Evolutionary conservation across 1,140 invertebrate genomes (phyloP).

Genomic region (Apis laboriosa): DNA sequence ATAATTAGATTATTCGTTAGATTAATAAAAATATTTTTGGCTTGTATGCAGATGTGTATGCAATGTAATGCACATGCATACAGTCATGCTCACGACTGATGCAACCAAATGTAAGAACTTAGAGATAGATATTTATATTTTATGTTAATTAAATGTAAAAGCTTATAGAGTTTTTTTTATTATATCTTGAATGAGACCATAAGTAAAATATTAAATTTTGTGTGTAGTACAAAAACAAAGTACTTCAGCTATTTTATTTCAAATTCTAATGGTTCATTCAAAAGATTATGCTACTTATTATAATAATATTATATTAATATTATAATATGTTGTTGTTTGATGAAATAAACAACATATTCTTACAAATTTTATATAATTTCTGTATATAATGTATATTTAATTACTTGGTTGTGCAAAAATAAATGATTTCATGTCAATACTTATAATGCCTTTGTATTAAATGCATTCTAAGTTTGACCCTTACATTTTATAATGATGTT

Average conservation of each 20-base stretch:
- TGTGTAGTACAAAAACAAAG: neutral
- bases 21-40: slow-evolving; percentile 19
- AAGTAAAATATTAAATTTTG: neutral
- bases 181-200: slow-evolving; percentile 6
- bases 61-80: slow-evolving; percentile 12
- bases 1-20: slow-evolving; percentile 8
- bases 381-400: slow-evolving; percentile 74
- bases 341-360: neutral
- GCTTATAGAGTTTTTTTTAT: slow-evolving; percentile 4
- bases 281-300: slow-evolving; percentile 28
- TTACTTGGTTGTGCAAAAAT: slow-evolving; percentile 54
- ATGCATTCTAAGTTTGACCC: slow-evolving; percentile 19
- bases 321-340: neutral
- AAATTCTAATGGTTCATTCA: neutral
- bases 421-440: slow-evolving; percentile 63
- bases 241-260: neutral
- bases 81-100: slow-evolving; percentile 71
- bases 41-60: slow-evolving; percentile 27
- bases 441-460: slow-evolving; percentile 34
- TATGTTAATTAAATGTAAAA: slow-evolving; percentile 34
- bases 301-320: neutral
- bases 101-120: slow-evolving; percentile 74
- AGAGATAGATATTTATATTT: slow-evolving; percentile 67
- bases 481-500: slow-evolving; percentile 34
- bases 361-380: neutral